Conservation (phyloP, 2,797 vertebrate genomes). For the Chaenodraco wilsoni region DNA sequence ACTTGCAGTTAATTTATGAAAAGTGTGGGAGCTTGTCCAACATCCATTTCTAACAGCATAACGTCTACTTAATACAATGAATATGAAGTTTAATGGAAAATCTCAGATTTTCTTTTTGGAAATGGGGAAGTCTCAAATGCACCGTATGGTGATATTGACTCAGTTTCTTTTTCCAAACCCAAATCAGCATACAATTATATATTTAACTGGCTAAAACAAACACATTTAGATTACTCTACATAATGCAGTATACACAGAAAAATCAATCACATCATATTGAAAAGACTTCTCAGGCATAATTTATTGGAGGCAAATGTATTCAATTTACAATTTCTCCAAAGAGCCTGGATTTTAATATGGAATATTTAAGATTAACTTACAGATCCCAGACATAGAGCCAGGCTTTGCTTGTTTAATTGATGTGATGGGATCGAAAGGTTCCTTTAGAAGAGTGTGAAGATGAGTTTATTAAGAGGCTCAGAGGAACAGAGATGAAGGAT, state of each 20-base stretch:
- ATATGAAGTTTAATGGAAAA: too few relatives aligned
- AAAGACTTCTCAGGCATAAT: conserved; percentile 37
- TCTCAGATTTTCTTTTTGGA: too few relatives aligned
- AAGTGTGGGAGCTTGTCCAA: too few relatives aligned
- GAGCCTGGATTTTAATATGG: conserved; percentile 51
- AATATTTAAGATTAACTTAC: conserved; percentile 60
- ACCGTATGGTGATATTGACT: too few relatives aligned
- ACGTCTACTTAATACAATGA: too few relatives aligned
- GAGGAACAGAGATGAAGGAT: conserved; percentile 63
- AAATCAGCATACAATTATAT: conserved; percentile 3
- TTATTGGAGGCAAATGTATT: conserved; percentile 35
- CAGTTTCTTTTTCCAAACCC: too few relatives aligned
- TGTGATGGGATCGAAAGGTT: conserved; percentile 50
- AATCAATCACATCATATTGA: conserved; percentile 23
- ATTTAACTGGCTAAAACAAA: conserved; percentile 17
- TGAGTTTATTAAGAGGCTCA: conserved; percentile 69
- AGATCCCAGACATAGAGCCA: conserved; percentile 51
- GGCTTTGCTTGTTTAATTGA: conserved; percentile 67
- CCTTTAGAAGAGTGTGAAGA: conserved; percentile 57
- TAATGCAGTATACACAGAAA: conserved; percentile 13
- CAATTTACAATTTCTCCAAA: conserved; percentile 50
- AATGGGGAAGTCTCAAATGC: too few relatives aligned
- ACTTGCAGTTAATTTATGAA: too few relatives aligned
- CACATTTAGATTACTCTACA: conserved; percentile 13
- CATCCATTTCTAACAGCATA: too few relatives aligned